Conservation (phyloP, 2,797 vertebrate genomes). For the Enteromius argenteus region DNA sequence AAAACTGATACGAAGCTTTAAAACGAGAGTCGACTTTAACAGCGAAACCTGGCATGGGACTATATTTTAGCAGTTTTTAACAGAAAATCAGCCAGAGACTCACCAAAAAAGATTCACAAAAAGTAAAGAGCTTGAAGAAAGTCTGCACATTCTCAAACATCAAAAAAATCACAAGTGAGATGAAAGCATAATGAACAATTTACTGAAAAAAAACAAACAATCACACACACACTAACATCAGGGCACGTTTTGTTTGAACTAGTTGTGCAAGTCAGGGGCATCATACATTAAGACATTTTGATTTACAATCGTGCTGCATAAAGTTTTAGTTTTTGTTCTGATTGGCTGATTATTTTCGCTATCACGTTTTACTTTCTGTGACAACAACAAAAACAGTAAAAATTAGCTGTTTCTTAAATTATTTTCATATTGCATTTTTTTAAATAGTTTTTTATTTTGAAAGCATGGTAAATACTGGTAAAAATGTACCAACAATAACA, state of each 20-base stretch:
- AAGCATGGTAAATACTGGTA: no score
- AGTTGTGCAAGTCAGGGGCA: not conserved
- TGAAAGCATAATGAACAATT: no score
- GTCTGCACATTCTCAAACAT: no score
- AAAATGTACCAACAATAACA: no score
- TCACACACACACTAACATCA: not conserved
- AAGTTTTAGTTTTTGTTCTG: not conserved
- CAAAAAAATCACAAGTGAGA: no score
- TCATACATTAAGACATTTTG: not conserved
- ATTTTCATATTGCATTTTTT: no score
- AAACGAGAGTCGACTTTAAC: not conserved
- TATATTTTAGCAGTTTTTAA: not conserved
- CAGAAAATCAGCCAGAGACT: no score
- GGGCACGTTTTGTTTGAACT: not conserved
- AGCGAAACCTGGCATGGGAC: not conserved
- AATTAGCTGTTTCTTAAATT: no score
- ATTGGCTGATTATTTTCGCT: not conserved
- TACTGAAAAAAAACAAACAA: no score
- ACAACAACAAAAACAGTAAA: not conserved
- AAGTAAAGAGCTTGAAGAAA: no score
- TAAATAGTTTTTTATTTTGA: no score
- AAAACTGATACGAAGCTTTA: not conserved
- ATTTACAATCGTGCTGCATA: not conserved
- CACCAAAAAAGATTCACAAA: no score
- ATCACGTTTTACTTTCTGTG: not conserved